Conservation (phyloP, 2,888 invertebrate genomes). For the Apomyelois bistriatella region DNA sequence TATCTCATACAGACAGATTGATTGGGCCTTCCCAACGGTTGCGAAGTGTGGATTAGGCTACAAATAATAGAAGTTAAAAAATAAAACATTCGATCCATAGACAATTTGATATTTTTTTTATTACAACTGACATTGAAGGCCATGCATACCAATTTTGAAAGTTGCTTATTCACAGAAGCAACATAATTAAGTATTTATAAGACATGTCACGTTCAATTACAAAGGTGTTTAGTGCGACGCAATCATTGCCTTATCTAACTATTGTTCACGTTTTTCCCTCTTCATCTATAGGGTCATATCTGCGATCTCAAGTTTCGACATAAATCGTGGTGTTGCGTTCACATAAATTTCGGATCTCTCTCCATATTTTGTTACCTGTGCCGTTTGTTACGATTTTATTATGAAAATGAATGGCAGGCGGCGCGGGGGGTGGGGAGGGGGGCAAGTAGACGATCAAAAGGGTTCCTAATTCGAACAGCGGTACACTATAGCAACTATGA, state of each 20-base stretch:
- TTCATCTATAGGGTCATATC: conserved; percentile 27
- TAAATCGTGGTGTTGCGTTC: conserved; percentile 66
- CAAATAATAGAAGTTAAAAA: neutral
- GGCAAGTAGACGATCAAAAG: conserved; percentile 63
- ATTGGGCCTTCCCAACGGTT: conserved; percentile 65
- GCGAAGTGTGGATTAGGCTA: conserved; percentile 48
- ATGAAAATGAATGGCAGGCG: conserved; percentile 78
- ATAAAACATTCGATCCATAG: conserved; percentile 6
- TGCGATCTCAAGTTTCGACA: conserved; percentile 56
- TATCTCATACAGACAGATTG: conserved; percentile 79
- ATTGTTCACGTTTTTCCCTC: conserved; percentile 10
- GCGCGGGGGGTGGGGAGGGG: conserved; percentile 33
- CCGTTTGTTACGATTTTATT: conserved; percentile 79
- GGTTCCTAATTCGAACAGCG: conserved; percentile 78
- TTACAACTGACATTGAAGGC: neutral
- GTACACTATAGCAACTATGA: conserved; percentile 72
- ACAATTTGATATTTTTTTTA: conserved; percentile 5
- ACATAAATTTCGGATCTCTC: conserved; percentile 71
- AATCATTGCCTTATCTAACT: conserved; percentile 13
- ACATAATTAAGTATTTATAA: conserved; percentile 6
- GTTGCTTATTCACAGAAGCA: neutral
- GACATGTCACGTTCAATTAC: conserved; percentile 6
- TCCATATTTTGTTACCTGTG: conserved; percentile 78
- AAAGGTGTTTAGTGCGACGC: conserved; percentile 6
- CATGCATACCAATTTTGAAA: neutral